Percentiles rank a stretch among this genome's conserved stretches.
Evolutionary conservation across 2,113 vertebrate genomes (phyloP).

Genomic region (Vireo altiloquus): DNA sequence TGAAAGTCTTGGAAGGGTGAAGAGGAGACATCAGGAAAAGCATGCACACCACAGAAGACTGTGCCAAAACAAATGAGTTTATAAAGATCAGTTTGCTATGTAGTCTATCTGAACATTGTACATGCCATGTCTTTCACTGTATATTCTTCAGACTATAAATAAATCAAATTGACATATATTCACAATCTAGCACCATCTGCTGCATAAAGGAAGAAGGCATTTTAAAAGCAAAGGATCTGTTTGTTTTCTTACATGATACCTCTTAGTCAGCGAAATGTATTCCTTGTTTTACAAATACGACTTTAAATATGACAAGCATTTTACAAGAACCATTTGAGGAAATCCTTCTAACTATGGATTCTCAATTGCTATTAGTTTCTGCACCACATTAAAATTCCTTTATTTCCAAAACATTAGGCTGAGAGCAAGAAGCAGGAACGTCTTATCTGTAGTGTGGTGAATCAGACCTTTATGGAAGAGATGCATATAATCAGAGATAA

Average conservation of each 20-base stretch:
- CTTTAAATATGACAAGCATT: background rate
- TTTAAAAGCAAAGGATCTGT: constrained; percentile 1
- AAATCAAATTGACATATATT: constrained; percentile 63
- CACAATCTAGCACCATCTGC: constrained; percentile 68
- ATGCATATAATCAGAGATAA: background rate
- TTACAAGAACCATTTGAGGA: background rate
- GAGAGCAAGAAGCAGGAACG: background rate
- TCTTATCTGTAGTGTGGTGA: background rate
- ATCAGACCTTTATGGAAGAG: background rate
- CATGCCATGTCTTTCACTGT: constrained; percentile 16
- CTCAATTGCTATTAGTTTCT: background rate
- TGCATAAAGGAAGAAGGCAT: background rate
- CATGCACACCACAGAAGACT: background rate
- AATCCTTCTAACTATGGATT: background rate
- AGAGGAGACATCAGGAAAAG: constrained; percentile 7
- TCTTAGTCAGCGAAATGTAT: background rate
- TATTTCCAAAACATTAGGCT: background rate
- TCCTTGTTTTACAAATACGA: background rate
- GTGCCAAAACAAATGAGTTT: constrained; percentile 43
- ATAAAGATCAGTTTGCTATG: background rate
- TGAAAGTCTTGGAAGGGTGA: background rate
- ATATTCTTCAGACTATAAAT: constrained; percentile 35
- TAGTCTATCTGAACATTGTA: constrained; percentile 30
- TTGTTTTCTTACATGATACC: background rate
- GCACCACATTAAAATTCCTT: background rate